Evolutionary conservation across 2,113 vertebrate genomes (phyloP), one percentile per base, ranked within the genome.

Genomic region (Hypocryptadius cinnamomeus): DNA sequence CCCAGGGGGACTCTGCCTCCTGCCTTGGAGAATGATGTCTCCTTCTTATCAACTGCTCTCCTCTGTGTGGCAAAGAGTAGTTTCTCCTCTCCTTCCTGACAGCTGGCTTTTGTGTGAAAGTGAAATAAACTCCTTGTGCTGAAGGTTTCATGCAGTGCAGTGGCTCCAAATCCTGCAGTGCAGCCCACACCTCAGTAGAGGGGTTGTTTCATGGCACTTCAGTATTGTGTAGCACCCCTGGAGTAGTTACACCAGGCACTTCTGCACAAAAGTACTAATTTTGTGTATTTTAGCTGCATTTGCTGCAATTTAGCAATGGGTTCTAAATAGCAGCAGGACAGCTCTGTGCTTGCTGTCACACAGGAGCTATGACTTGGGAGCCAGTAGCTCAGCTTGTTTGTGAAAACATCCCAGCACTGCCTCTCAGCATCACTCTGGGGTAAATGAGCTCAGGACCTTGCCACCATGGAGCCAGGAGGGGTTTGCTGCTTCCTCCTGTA

Each of bases 341-440:
- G 78, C 20, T 72, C n/a, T 89, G 51, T 81, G 68, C 42, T 68
- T 42, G 31, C 56, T 82, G 33, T 53, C 3, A 2, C 44, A 35
- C 54, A 22, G 0, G 0, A 16, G 10, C 2, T 24, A 10, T 11
- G 24, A 28, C 35, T 77, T 19, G 19, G 31, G 59, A 87, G 44
- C 35, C 47, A 54, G 54, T 8, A 88, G 65, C 65, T 44, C 18
- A 45, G 54, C 16, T 39, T 59, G 3, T 68, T 69, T 65, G 21
- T 70, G 53, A 37, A 51, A 79, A 61, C 1, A 5, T 82, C 81
- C 47, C 87, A 91, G 61, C 40, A 23, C 30, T 35, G 68, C 53
- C 61, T 85, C 90, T 76, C 25, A 57, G 47, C 39, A 23, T 73
- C 14, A 0, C 42, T 47, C 30, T 65, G 85, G 45, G 56, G 27